phyloP scores from a whole-genome alignment of 2,797 vertebrate genomes.

The Buceros bicornis region DNA sequence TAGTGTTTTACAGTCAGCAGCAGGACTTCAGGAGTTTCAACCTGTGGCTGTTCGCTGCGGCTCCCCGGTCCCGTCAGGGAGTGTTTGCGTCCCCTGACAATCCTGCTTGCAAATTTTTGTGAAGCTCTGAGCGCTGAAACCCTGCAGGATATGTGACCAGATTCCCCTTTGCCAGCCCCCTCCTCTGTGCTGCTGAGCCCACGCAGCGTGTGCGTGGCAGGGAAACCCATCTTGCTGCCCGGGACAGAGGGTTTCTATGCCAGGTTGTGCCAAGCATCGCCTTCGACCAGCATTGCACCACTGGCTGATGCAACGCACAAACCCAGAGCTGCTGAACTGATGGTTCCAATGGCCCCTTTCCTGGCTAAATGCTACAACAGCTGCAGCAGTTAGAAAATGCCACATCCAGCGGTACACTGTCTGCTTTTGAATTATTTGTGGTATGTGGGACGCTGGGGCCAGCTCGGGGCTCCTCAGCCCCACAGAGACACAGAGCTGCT shows the following conservation, averaged over 20 bases:
- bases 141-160: neutral
- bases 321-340: neutral
- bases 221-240: neutral
- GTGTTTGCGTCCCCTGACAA: rapidly evolving
- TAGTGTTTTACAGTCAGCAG: neutral
- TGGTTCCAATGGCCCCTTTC: neutral
- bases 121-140: neutral
- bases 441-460: no score
- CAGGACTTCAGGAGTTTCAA: neutral
- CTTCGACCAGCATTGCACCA: rapidly evolving
- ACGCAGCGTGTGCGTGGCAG: rapidly evolving
- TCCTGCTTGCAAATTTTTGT: neutral
- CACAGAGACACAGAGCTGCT: no score
- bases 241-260: rapidly evolving
- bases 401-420: neutral
- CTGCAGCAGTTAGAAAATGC: neutral
- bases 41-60: neutral
- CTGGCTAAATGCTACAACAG: neutral
- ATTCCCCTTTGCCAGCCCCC: neutral
- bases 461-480: no score
- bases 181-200: neutral
- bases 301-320: rapidly evolving
- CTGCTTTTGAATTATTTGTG: no score
- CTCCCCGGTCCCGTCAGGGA: neutral
- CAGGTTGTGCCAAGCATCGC: rapidly evolving